These are phyloP conservation scores for Halocynthia roretzi DNA, from an alignment of 23 tunicate species.

Conservation along the genomic window DNA sequence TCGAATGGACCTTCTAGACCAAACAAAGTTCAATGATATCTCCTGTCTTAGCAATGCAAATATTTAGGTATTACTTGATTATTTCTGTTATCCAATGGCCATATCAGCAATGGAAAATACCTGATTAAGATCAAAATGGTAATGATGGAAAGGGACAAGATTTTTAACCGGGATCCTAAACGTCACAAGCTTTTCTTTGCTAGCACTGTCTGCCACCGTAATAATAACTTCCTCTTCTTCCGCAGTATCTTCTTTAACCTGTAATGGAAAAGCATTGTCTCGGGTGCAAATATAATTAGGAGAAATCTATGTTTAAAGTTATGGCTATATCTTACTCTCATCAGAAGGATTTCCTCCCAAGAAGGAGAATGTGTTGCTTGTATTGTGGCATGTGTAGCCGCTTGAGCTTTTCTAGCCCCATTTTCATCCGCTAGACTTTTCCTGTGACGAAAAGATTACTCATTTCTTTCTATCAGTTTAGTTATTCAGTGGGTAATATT, in stretches of 20 bases:
- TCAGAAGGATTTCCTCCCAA: conserved; percentile 73
- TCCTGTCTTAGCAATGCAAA: too few species aligned
- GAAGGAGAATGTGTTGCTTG: conserved; percentile 82
- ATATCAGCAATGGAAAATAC: neutral
- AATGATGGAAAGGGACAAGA: conserved; percentile 76
- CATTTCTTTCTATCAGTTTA: too few species aligned
- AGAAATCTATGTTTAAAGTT: too few species aligned
- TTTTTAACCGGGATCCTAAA: conserved; percentile 41
- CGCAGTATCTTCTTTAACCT: conserved; percentile 47
- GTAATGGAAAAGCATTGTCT: neutral
- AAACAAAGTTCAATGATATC: too few species aligned
- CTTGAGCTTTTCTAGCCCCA: conserved; percentile 46
- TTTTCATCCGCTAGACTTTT: conserved; percentile 61
- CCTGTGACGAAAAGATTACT: conserved; percentile 25
- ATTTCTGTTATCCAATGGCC: too few species aligned
- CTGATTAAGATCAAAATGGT: conserved; percentile 82
- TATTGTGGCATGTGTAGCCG: conserved; percentile 61
- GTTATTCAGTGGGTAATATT: too few species aligned
- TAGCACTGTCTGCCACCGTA: conserved; percentile 55
- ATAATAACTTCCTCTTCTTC: conserved; percentile 69
- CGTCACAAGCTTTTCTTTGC: conserved; percentile 64
- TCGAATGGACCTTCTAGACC: too few species aligned
- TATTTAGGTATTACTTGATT: too few species aligned
- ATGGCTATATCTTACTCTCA: conserved; percentile 32
- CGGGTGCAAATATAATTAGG: neutral